Evolutionary conservation across 2,797 vertebrate genomes (phyloP).

Genomic region (Hippocampus kuda): DNA sequence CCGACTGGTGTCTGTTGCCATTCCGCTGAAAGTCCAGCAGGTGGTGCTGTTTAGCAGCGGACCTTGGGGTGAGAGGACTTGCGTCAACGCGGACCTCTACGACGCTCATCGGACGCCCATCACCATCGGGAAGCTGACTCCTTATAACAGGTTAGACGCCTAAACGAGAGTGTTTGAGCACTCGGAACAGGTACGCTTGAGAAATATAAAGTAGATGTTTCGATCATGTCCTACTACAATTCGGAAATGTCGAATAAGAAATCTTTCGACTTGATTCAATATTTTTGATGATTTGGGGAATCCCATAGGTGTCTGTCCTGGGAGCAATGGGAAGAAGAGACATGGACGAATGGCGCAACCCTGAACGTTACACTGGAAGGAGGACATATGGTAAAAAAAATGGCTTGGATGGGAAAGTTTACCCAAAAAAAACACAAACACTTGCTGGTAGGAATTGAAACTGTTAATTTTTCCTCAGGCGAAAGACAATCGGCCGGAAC

Average conservation of each 20-base stretch:
- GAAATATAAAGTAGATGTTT: too few relatives aligned
- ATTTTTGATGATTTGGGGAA: neutral
- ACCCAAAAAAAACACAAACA: too few relatives aligned
- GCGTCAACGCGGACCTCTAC: constrained; percentile 60
- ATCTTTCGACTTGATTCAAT: neutral
- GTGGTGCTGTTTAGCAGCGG: constrained; percentile 70
- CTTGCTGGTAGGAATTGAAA: neutral
- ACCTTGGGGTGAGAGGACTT: constrained; percentile 55
- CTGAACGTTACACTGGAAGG: constrained; percentile 56
- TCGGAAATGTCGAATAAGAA: too few relatives aligned
- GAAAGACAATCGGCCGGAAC: constrained; percentile 34
- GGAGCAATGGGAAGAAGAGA: constrained; percentile 68
- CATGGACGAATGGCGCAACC: constrained; percentile 51
- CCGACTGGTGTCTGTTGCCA: constrained; percentile 42
- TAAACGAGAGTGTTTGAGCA: neutral
- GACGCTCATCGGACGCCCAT: constrained; percentile 50
- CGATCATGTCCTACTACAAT: neutral
- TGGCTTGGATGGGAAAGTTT: neutral
- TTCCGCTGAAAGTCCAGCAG: constrained; percentile 53
- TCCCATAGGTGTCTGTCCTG: constrained; percentile 63
- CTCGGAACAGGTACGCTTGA: too few relatives aligned
- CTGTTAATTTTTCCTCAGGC: constrained; percentile 29
- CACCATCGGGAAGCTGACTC: constrained; percentile 65
- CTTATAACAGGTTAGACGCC: constrained; percentile 59
- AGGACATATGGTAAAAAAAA: constrained; percentile 43